phyloP scores from a whole-genome alignment of 2,888 invertebrate genomes.

The Drosophila picticornis region DNA sequence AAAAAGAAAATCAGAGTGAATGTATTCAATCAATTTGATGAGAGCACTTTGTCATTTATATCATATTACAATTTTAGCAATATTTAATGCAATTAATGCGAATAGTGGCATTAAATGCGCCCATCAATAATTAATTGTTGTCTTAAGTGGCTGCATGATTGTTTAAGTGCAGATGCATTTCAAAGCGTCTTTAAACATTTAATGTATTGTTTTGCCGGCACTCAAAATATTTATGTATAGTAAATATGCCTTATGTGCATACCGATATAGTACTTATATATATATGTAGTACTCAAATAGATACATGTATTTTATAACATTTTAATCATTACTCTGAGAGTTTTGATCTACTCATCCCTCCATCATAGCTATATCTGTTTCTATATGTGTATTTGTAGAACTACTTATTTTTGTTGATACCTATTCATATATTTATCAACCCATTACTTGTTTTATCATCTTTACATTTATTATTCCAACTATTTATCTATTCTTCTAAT shows the following conservation, averaged over 20 bases:
- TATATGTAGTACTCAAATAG: not conserved
- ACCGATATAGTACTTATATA: not conserved
- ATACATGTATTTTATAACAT: not conserved
- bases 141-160: constrained; percentile 1
- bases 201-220: not conserved
- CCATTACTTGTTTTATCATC: not conserved
- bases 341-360: not conserved
- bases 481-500: too few relatives aligned
- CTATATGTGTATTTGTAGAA: too few relatives aligned
- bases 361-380: not conserved
- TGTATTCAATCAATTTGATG: not conserved
- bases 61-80: not conserved
- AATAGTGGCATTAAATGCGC: not conserved
- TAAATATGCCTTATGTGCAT: not conserved
- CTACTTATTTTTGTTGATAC: not conserved
- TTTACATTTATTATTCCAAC: not conserved
- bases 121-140: not conserved
- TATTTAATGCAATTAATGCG: not conserved
- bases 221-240: not conserved
- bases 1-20: not conserved
- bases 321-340: not conserved
- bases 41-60: not conserved
- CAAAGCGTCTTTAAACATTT: not conserved
- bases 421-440: too few relatives aligned
- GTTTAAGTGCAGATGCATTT: not conserved